A percentile compares a stretch with the other conserved stretches of the same genome.
These are phyloP conservation scores for Drosophila conformis DNA, from an alignment of 2,888 invertebrate species.

Conservation along the genomic window DNA sequence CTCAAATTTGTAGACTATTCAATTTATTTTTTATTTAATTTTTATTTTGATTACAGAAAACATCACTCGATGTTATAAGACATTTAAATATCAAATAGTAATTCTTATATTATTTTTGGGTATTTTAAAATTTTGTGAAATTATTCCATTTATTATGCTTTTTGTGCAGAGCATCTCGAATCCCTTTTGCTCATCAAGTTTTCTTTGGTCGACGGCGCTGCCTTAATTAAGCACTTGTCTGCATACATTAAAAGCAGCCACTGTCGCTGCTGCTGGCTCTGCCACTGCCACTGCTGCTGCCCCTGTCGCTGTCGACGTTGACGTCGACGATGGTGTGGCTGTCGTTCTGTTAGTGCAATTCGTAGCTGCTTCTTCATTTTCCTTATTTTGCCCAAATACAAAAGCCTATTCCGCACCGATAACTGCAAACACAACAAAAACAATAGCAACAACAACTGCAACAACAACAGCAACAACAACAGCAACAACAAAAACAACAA, in stretches of 20 bases:
- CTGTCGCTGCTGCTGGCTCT: slow-evolving; percentile 52
- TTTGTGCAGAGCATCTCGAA: background rate
- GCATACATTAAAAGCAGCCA: slow-evolving; percentile 79
- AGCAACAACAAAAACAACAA: slow-evolving; percentile 10
- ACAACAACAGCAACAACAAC: slow-evolving; percentile 1
- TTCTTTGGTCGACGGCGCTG: slow-evolving; percentile 54
- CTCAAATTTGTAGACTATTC: background rate
- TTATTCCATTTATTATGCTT: background rate
- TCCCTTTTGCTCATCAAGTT: background rate
- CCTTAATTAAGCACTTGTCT: slow-evolving; percentile 81
- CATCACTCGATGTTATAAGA: background rate
- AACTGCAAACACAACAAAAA: slow-evolving; percentile 76
- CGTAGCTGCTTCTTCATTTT: slow-evolving; percentile 70
- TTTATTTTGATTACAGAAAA: background rate
- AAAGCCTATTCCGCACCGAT: slow-evolving; percentile 82
- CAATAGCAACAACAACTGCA: slow-evolving; percentile 34
- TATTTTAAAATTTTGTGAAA: background rate
- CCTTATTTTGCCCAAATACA: slow-evolving; percentile 81
- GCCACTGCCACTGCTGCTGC: slow-evolving; percentile 51
- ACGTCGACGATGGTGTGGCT: slow-evolving; percentile 22
- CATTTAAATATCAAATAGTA: background rate
- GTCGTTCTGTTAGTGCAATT: slow-evolving; percentile 34
- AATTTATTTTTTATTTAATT: background rate
- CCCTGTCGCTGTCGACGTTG: slow-evolving; percentile 14
- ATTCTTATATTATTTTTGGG: background rate